phyloP scores from a whole-genome alignment of 1,140 invertebrate genomes.

The Cyclina sinensis region DNA sequence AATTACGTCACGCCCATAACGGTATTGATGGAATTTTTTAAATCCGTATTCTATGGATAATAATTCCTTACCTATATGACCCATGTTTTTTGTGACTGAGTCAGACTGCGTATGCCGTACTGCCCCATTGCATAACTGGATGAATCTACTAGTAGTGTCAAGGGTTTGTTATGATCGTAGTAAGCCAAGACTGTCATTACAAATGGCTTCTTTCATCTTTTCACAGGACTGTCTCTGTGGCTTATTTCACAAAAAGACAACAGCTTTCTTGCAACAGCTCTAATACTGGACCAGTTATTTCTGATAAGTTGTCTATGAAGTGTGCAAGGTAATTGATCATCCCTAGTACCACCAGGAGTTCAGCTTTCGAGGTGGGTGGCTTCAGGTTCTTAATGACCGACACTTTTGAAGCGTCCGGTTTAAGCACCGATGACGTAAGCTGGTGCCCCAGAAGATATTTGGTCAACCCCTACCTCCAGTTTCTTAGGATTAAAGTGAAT shows the following conservation, averaged over 20 bases:
- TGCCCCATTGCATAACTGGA: slow-evolving; percentile 15
- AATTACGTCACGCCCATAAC: slow-evolving; percentile 26
- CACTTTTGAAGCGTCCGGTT: too few relatives aligned
- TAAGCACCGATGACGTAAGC: too few relatives aligned
- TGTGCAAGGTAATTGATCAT: too few relatives aligned
- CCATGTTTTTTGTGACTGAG: slow-evolving; percentile 1
- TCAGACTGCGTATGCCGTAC: background rate
- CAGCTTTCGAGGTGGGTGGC: too few relatives aligned
- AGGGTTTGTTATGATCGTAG: slow-evolving; percentile 19
- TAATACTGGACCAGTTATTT: too few relatives aligned
- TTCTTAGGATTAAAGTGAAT: too few relatives aligned
- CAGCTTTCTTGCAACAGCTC: too few relatives aligned
- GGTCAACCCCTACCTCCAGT: too few relatives aligned
- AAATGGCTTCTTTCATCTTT: slow-evolving; percentile 6
- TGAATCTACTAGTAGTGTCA: background rate
- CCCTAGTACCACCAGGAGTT: too few relatives aligned
- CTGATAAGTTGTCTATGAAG: too few relatives aligned
- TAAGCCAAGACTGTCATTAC: slow-evolving; percentile 18
- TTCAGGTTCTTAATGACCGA: too few relatives aligned
- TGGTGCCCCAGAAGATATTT: too few relatives aligned
- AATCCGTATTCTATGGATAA: slow-evolving; percentile 39
- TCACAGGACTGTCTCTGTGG: slow-evolving; percentile 6
- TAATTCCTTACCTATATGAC: slow-evolving; percentile 41
- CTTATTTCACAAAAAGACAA: background rate
- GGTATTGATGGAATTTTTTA: slow-evolving; percentile 58